Base-by-base conservation (phyloP, 2,888 invertebrate species). In the Rhabditoides inermis region DNA sequence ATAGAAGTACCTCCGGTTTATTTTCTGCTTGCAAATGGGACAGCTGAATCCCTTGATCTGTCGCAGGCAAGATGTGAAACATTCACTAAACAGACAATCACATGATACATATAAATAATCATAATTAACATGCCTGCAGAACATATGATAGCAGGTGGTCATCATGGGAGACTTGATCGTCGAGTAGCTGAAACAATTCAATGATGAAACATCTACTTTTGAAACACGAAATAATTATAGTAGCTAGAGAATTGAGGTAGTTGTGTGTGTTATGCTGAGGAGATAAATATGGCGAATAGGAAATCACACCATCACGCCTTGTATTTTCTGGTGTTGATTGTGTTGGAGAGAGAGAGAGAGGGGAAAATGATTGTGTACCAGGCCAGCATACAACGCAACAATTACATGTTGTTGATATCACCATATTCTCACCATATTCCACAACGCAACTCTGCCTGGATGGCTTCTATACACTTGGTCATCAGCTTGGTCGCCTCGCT, bases 361-460 rank as follows among this genome's bases (percentile, higher is more conserved):
- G 15, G 15, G 49, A 20, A n/a, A 18, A 49, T 25, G 2, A 5
- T 18, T 22, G 26, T 37, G 15, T 37, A 5, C 2, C 20, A 48
- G 3, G 5, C 23, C 49, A 45, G 37, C 44, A 15, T 22, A 23
- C n/a, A 39, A 35, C 20, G 23, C 20, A 45, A 50, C 51, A n/a
- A n/a, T n/a, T n/a, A n/a, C n/a, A n/a, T n/a, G n/a, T n/a, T n/a
- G n/a, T n/a, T n/a, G n/a, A n/a, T n/a, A n/a, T n/a, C n/a, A n/a
- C n/a, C n/a, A n/a, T n/a, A n/a, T n/a, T n/a, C n/a, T 40, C 30
- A 65, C 65, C 65, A 65, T 45, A 65, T 62, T 41, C 61, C 56
- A 35, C 65, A 65, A 53, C 48, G 56, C 15, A 65, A 10, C 25
- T 61, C 61, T 39, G 52, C 51, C 35, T 65, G 62, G n/a, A 63